phyloP scores from a whole-genome alignment of 64 coral and sea anemone genomes.

The Actinia tenebrosa region DNA sequence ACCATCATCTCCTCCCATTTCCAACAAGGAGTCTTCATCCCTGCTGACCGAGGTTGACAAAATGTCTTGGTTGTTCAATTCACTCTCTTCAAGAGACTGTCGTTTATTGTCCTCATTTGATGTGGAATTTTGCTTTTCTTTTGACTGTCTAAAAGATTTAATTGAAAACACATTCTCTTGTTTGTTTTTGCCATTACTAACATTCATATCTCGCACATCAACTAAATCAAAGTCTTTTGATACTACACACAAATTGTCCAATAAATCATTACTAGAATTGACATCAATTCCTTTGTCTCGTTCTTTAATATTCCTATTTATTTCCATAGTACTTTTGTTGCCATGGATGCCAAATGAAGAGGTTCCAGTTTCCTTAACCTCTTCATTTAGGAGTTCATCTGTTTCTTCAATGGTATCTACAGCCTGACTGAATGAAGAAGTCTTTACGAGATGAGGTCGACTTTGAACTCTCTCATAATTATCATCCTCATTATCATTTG shows the following conservation, averaged over 20 bases:
- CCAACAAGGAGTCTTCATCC: not conserved
- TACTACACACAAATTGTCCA: not conserved
- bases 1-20: slow-evolving; percentile 34
- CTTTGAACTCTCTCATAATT: not conserved
- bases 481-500: not conserved
- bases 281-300: not conserved
- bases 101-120: not conserved
- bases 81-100: not conserved
- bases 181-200: not conserved
- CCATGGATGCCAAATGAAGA: not conserved
- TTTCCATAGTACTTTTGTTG: not conserved
- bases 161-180: not conserved
- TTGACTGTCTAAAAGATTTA: not conserved
- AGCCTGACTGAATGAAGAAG: not conserved
- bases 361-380: not conserved
- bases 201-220: not conserved
- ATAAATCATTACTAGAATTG: not conserved
- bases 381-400: not conserved
- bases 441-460: not conserved
- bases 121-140: not conserved
- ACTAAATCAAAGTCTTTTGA: not conserved
- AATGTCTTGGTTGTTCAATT: not conserved
- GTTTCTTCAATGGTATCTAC: slow-evolving; percentile 25
- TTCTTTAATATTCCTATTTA: not conserved
- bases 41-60: not conserved